Percentiles rank a stretch among this genome's conserved stretches.
phyloP scores from a whole-genome alignment of 2,888 invertebrate species.

The Trissolcus japonicus region DNA sequence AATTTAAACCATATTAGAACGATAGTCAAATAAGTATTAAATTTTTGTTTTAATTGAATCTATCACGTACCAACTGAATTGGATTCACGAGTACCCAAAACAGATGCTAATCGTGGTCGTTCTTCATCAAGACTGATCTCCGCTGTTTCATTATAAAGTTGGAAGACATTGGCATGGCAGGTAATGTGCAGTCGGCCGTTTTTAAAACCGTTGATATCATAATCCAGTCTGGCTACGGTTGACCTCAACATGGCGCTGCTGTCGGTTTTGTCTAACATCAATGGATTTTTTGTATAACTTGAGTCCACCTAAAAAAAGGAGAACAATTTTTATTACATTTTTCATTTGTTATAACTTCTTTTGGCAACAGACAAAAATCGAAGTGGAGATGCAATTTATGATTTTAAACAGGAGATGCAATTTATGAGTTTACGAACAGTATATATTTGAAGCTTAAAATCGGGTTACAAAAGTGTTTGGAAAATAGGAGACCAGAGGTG shows the following conservation, averaged over 20 bases:
- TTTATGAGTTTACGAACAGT: no score
- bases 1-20: no score
- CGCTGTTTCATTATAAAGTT: slow-evolving; percentile 81
- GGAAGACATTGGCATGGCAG: slow-evolving; percentile 83
- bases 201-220: slow-evolving; percentile 82
- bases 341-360: no score
- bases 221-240: slow-evolving; percentile 79
- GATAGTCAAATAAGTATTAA: no score
- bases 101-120: slow-evolving; percentile 85
- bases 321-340: slow-evolving; percentile 13
- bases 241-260: slow-evolving; percentile 64
- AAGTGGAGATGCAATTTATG: no score
- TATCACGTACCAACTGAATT: slow-evolving; percentile 71
- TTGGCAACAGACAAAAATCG: no score
- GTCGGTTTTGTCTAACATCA: slow-evolving; percentile 38
- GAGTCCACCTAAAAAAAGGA: slow-evolving; percentile 71
- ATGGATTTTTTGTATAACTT: slow-evolving; percentile 65
- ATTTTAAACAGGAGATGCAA: no score
- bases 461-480: no score
- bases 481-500: no score
- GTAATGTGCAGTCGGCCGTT: slow-evolving; percentile 81
- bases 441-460: no score
- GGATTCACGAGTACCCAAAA: slow-evolving; percentile 83
- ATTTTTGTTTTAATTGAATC: no score
- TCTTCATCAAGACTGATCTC: slow-evolving; percentile 84